Percentiles rank a stretch among this genome's conserved stretches.
Conservation (phyloP, 1,140 invertebrate species). For the Platyura marginata region DNA sequence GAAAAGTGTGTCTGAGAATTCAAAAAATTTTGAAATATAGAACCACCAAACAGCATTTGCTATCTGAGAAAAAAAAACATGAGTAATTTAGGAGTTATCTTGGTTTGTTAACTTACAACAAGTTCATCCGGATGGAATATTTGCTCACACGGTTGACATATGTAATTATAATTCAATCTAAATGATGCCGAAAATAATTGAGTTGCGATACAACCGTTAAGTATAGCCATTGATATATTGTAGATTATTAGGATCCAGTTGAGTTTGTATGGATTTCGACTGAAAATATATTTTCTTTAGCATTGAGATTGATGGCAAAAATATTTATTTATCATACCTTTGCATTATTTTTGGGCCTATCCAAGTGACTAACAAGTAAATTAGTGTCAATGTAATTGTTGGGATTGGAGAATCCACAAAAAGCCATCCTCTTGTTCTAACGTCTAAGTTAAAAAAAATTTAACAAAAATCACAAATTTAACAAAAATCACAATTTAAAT, state of each 20-base stretch:
- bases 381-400: constrained; percentile 48
- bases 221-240: constrained; percentile 63
- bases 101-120: constrained; percentile 35
- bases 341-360: constrained; percentile 68
- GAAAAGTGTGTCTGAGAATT: constrained; percentile 86
- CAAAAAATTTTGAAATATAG: constrained; percentile 84
- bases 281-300: constrained; percentile 7
- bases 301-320: constrained; percentile 1
- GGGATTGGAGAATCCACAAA: constrained; percentile 68
- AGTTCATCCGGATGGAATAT: constrained; percentile 66
- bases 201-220: constrained; percentile 72
- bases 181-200: constrained; percentile 56
- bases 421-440: constrained; percentile 68
- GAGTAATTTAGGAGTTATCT: neutral
- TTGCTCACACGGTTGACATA: constrained; percentile 74
- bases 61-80: constrained; percentile 41
- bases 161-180: constrained; percentile 66
- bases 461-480: too few relatives aligned
- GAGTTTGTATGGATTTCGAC: constrained; percentile 54
- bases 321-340: constrained; percentile 23
- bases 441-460: constrained; percentile 27
- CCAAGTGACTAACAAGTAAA: constrained; percentile 67
- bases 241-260: constrained; percentile 65
- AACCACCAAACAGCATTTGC: constrained; percentile 92
- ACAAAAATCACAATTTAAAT: too few relatives aligned